phyloP scores from a whole-genome alignment of 2,113 vertebrate genomes.

The Gallinago jamesoni region DNA sequence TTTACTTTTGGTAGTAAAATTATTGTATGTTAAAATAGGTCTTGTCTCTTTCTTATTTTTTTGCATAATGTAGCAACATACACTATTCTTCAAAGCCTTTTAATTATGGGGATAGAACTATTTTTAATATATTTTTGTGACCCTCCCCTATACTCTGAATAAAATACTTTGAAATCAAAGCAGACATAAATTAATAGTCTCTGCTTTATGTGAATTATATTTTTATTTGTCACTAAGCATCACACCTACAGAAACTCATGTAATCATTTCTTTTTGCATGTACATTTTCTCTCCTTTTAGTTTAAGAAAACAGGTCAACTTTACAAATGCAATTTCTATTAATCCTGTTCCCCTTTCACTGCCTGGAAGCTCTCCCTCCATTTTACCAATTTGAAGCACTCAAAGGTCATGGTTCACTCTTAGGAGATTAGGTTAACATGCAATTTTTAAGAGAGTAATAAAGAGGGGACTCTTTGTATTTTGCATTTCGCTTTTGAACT shows the following conservation, averaged over 20 bases:
- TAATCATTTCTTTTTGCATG: neutral
- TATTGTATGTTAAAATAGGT: neutral
- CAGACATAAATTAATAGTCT: neutral
- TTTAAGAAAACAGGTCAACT: neutral
- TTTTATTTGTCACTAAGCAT: neutral
- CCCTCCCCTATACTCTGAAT: neutral
- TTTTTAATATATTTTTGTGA: neutral
- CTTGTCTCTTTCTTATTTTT: neutral
- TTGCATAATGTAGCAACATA: neutral
- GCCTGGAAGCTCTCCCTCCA: neutral
- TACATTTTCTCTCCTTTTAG: neutral
- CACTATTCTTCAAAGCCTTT: neutral
- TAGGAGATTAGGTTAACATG: neutral
- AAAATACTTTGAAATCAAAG: neutral
- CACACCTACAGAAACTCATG: neutral
- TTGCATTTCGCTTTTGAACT: neutral
- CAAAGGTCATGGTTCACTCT: neutral
- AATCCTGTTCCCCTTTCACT: neutral
- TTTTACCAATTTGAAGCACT: neutral
- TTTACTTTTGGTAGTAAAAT: neutral
- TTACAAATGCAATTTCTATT: neutral
- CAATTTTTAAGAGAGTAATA: neutral
- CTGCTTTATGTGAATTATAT: neutral
- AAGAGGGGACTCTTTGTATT: neutral
- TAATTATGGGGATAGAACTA: neutral